These are phyloP conservation scores for Eurytoma adleriae DNA, from an alignment of 2,888 invertebrate genomes.

Conservation along the genomic window DNA sequence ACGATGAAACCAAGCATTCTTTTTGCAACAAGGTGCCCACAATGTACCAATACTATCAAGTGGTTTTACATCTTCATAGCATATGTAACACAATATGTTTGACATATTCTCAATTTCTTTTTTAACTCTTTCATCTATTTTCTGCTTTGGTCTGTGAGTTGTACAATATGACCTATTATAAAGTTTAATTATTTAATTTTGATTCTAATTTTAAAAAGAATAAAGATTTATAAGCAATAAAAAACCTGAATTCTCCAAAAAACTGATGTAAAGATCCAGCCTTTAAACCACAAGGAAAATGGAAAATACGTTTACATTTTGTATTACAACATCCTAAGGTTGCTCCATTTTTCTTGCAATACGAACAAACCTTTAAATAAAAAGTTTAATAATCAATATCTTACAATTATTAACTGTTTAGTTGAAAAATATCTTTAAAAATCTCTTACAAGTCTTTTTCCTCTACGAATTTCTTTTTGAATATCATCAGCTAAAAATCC, in stretches of 20 bases:
- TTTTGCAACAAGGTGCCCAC: slow-evolving; percentile 86
- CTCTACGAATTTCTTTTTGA: slow-evolving; percentile 80
- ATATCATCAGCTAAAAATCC: slow-evolving; percentile 87
- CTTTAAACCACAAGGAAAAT: slow-evolving; percentile 85
- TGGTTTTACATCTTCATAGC: slow-evolving; percentile 80
- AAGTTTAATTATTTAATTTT: slow-evolving; percentile 22
- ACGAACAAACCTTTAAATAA: slow-evolving; percentile 81
- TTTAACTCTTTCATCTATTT: slow-evolving; percentile 71
- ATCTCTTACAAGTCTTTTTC: slow-evolving; percentile 80
- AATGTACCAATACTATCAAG: slow-evolving; percentile 77
- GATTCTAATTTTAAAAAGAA: slow-evolving; percentile 3
- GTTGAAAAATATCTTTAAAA: slow-evolving; percentile 26
- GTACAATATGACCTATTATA: slow-evolving; percentile 81
- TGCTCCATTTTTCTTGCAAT: slow-evolving; percentile 82
- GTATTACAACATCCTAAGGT: slow-evolving; percentile 84
- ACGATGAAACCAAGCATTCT: slow-evolving; percentile 87
- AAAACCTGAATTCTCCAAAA: slow-evolving; percentile 79
- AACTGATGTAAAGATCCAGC: slow-evolving; percentile 82
- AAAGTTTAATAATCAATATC: slow-evolving; percentile 34
- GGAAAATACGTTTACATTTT: slow-evolving; percentile 84
- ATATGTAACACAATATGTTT: slow-evolving; percentile 81
- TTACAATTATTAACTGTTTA: slow-evolving; percentile 78
- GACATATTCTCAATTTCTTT: slow-evolving; percentile 63
- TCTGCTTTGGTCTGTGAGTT: slow-evolving; percentile 80
- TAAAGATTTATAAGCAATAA: slow-evolving; percentile 66